phyloP scores from a whole-genome alignment of 2,888 invertebrate genomes.

The Pandemis cinnamomeana region DNA sequence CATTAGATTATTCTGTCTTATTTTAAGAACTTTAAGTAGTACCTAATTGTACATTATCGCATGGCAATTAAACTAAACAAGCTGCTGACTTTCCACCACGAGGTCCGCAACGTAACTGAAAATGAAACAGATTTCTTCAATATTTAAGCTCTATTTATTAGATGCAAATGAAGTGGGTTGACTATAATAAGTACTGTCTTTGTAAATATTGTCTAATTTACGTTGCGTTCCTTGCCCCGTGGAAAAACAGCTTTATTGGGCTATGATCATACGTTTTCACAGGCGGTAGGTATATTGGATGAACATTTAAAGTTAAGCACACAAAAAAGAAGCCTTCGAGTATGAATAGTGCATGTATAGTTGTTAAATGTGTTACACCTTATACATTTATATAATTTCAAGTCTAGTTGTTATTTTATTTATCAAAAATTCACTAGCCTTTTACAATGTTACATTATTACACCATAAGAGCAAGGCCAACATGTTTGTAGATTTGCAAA shows the following conservation, averaged over 20 bases:
- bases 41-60: background rate
- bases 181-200: background rate
- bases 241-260: background rate
- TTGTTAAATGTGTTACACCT: constrained; percentile 64
- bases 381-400: constrained; percentile 75
- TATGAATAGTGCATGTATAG: constrained; percentile 51
- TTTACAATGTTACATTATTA: constrained; percentile 78
- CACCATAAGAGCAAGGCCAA: constrained; percentile 79
- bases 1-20: too few relatives aligned
- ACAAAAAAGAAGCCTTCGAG: constrained; percentile 47
- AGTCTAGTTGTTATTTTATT: constrained; percentile 78
- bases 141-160: background rate
- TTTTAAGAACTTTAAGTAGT: too few relatives aligned
- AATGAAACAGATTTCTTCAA: background rate
- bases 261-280: background rate
- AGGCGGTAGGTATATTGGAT: constrained; percentile 30
- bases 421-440: constrained; percentile 85
- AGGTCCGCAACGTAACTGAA: background rate
- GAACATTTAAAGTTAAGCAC: constrained; percentile 35
- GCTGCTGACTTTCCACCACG: background rate
- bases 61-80: background rate
- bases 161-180: background rate
- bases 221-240: background rate
- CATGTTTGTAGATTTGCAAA: constrained; percentile 65
- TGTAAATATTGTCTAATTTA: background rate